Percentiles rank a stretch among this genome's conserved stretches.
phyloP scores from a whole-genome alignment of 2,113 vertebrate species.

The Salvator merianae region DNA sequence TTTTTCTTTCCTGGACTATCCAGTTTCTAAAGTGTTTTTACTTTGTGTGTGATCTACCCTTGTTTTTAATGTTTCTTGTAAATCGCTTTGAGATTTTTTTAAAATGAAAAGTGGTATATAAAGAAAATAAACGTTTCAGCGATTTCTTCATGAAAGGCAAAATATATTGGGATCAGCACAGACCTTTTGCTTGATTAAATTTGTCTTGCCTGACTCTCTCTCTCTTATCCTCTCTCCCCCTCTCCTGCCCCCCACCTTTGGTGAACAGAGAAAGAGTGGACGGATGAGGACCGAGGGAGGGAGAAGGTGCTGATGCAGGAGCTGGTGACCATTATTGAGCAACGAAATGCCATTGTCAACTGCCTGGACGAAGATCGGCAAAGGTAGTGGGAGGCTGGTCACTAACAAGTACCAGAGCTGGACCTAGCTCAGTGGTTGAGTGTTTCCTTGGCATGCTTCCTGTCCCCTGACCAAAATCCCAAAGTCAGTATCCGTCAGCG shows the following conservation, averaged over 20 bases:
- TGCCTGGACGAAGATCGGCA: slow-evolving; percentile 91
- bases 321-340: slow-evolving; percentile 87
- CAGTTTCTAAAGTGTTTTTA: no score
- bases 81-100: no score
- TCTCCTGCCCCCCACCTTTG: slow-evolving; percentile 41
- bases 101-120: no score
- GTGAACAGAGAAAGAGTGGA: slow-evolving; percentile 86
- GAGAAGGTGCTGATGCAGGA: slow-evolving; percentile 88
- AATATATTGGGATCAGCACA: no score
- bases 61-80: no score
- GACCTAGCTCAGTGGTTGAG: not conserved
- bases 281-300: slow-evolving; percentile 76
- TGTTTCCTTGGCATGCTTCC: no score
- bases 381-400: slow-evolving; percentile 75
- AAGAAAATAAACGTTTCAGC: no score
- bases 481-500: no score
- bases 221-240: slow-evolving; percentile 23
- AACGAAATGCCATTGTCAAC: slow-evolving; percentile 91
- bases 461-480: no score
- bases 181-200: not conserved
- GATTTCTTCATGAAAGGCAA: no score
- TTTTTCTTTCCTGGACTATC: no score
- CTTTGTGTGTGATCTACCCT: no score
- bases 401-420: not conserved
- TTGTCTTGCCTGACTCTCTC: not conserved